These are phyloP conservation scores for Cryptomyrus ogoouensis DNA, from an alignment of 2,113 vertebrate genomes.

Conservation along the genomic window DNA sequence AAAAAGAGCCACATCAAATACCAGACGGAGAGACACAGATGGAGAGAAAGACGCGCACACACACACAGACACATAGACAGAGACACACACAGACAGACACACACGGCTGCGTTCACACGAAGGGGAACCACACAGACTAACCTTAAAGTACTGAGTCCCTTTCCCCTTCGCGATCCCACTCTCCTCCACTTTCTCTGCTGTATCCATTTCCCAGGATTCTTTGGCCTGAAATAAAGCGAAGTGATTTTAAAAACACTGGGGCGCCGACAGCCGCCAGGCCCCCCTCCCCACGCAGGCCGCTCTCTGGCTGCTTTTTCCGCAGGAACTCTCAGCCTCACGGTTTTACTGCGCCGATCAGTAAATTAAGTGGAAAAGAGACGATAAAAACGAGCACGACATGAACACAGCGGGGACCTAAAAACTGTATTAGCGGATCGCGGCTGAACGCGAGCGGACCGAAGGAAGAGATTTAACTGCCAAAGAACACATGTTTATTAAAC, in stretches of 20 bases:
- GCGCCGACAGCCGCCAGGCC: background rate
- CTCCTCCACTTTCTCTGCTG: slow-evolving; percentile 84
- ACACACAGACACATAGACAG: too few relatives aligned
- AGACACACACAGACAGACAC: background rate
- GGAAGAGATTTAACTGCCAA: background rate
- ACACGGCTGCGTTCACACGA: background rate
- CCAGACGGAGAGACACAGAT: too few relatives aligned
- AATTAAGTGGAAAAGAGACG: background rate
- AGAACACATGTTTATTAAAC: background rate
- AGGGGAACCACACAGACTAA: slow-evolving; percentile 36
- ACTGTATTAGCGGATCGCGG: background rate
- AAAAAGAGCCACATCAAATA: too few relatives aligned
- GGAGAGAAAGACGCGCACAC: background rate
- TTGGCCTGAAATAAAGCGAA: slow-evolving; percentile 70
- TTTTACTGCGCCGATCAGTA: background rate
- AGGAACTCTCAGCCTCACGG: background rate
- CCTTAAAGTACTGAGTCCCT: slow-evolving; percentile 92
- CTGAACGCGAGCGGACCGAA: background rate
- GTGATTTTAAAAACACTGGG: background rate
- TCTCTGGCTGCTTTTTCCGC: background rate
- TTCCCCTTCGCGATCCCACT: slow-evolving; percentile 87
- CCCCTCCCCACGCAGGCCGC: background rate
- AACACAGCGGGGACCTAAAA: background rate
- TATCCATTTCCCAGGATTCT: slow-evolving; percentile 96
- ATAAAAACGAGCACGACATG: background rate